Conservation (phyloP, 2,797 vertebrate genomes). For the Neopelma chrysocephalum region DNA sequence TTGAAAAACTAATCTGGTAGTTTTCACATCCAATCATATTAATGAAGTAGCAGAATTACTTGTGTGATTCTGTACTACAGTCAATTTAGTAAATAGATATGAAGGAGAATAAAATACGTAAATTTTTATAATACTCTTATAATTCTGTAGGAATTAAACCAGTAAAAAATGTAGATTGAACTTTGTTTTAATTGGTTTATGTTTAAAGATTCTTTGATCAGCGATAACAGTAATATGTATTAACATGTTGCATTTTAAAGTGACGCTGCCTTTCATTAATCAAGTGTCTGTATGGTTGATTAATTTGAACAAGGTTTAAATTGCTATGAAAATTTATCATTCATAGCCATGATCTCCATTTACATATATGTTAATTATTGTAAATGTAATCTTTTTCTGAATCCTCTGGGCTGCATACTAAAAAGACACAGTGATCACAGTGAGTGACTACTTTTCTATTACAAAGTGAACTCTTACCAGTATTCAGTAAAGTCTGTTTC, state of each 20-base stretch:
- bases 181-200: constrained; percentile 83
- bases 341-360: constrained; percentile 88
- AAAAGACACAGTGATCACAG: constrained; percentile 82
- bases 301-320: constrained; percentile 89
- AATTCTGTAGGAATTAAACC: constrained; percentile 74
- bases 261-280: constrained; percentile 87
- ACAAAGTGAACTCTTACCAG: constrained; percentile 76
- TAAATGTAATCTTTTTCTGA: constrained; percentile 86
- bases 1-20: constrained; percentile 62
- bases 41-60: constrained; percentile 70
- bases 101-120: constrained; percentile 65
- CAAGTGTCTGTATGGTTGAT: constrained; percentile 87
- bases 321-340: constrained; percentile 89
- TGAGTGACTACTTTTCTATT: constrained; percentile 75
- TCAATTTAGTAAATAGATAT: constrained; percentile 77
- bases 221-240: constrained; percentile 84
- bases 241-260: constrained; percentile 87
- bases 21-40: constrained; percentile 70
- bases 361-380: constrained; percentile 88
- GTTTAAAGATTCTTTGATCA: constrained; percentile 86
- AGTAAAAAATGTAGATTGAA: constrained; percentile 80
- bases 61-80: constrained; percentile 62
- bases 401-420: constrained; percentile 86
- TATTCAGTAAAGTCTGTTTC: constrained; percentile 69
- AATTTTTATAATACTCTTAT: constrained; percentile 60